Percentiles rank a stretch among this genome's conserved stretches.
Conservation (phyloP, 2,888 invertebrate genomes). For the Yponomeuta malinellus region DNA sequence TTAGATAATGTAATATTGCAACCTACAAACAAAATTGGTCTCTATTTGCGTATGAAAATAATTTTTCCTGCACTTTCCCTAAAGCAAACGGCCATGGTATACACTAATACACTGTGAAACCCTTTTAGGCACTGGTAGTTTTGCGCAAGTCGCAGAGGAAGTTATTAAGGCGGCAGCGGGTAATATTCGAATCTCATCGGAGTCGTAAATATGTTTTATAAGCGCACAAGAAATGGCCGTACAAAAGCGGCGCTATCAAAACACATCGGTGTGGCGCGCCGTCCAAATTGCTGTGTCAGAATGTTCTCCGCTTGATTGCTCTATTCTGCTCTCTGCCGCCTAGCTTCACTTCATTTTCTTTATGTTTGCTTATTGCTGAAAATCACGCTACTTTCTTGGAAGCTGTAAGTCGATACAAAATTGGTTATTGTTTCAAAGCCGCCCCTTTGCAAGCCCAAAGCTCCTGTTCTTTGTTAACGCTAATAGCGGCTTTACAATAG, state of each 20-base stretch:
- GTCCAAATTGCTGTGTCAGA: slow-evolving; percentile 70
- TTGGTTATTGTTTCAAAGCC: background rate
- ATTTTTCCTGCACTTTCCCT: background rate
- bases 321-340: slow-evolving; percentile 57
- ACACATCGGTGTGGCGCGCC: slow-evolving; percentile 51
- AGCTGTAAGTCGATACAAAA: background rate
- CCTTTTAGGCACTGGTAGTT: slow-evolving; percentile 31
- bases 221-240: slow-evolving; percentile 46
- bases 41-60: background rate
- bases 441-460: background rate
- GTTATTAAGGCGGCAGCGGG: slow-evolving; percentile 41
- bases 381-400: background rate
- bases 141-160: slow-evolving; percentile 31
- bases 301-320: slow-evolving; percentile 69
- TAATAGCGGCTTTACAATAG: slow-evolving; percentile 1
- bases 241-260: slow-evolving; percentile 68
- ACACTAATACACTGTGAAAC: slow-evolving; percentile 15
- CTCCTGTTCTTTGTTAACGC: background rate
- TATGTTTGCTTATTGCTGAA: slow-evolving; percentile 42
- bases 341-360: slow-evolving; percentile 43
- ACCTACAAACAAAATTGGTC: background rate
- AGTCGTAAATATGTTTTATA: slow-evolving; percentile 54
- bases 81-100: background rate
- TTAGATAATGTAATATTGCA: background rate
- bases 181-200: slow-evolving; percentile 45